phyloP scores from a whole-genome alignment of 1,140 invertebrate genomes.

The Drosophila yakuba region DNA sequence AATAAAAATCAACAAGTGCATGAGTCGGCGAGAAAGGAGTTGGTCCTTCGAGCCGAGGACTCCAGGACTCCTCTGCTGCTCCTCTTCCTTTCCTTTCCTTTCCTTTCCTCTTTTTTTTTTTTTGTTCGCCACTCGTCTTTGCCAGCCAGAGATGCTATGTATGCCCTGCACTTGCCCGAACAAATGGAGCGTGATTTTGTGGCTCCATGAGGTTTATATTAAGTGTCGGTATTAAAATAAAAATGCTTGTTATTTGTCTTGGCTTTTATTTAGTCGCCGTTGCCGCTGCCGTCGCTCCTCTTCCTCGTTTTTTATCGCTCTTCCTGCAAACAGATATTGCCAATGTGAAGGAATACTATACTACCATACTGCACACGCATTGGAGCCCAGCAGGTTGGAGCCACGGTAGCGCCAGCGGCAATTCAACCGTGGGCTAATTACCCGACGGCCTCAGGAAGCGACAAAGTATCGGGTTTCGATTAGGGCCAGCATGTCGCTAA shows the following conservation, averaged over 20 bases:
- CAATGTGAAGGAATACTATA: conserved; percentile 12
- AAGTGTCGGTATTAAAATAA: conserved; percentile 81
- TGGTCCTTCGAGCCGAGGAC: conserved; percentile 10
- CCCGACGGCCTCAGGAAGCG: conserved; percentile 62
- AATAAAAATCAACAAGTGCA: conserved; percentile 84
- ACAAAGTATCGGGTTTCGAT: conserved; percentile 76
- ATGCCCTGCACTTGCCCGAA: conserved; percentile 44
- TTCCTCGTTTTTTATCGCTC: conserved; percentile 50
- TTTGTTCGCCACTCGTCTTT: neutral
- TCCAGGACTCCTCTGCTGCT: neutral
- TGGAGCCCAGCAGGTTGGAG: neutral
- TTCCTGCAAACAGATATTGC: conserved; percentile 34
- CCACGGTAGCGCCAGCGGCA: conserved; percentile 55
- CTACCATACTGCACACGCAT: neutral
- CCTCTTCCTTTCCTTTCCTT: neutral
- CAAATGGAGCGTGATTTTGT: conserved; percentile 84
- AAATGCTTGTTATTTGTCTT: conserved; percentile 82
- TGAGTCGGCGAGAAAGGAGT: conserved; percentile 71
- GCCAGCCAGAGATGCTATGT: conserved; percentile 17
- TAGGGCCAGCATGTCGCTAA: conserved; percentile 60
- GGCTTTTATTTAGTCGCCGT: conserved; percentile 67
- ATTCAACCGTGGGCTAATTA: conserved; percentile 79
- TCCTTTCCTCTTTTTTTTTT: neutral
- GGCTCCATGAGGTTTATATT: conserved; percentile 82
- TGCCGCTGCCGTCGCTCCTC: conserved; percentile 7